Conservation (phyloP, 2,888 invertebrate genomes). For the Tenthredo notha region DNA sequence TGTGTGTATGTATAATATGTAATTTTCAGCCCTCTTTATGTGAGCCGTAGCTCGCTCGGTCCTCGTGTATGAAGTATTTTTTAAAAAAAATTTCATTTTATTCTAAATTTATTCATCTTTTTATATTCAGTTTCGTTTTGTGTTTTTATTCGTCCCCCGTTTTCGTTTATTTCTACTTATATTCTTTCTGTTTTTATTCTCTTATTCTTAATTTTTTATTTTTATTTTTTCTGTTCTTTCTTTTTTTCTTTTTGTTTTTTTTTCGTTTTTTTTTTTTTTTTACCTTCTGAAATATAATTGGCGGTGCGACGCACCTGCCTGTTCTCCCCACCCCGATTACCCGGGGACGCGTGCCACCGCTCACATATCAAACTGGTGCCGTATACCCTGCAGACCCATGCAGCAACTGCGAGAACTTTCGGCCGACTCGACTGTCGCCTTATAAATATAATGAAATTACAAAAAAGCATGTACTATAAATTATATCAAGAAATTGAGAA, state of each 20-base stretch:
- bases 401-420: not conserved
- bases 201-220: constrained; percentile 58
- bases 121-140: constrained; percentile 42
- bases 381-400: not conserved
- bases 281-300: constrained; percentile 76
- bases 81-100: constrained; percentile 23
- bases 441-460: constrained; percentile 26
- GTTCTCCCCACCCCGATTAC: constrained; percentile 61
- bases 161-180: not conserved
- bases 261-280: constrained; percentile 51
- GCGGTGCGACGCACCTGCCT: constrained; percentile 78
- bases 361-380: constrained; percentile 54
- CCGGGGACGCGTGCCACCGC: constrained; percentile 53
- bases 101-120: constrained; percentile 25
- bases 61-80: constrained; percentile 23
- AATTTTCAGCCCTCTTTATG: constrained; percentile 31
- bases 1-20: constrained; percentile 31
- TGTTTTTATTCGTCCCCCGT: constrained; percentile 53
- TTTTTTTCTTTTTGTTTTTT: constrained; percentile 63
- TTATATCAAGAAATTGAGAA: constrained; percentile 43
- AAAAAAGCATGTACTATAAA: not conserved
- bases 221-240: constrained; percentile 57
- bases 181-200: constrained; percentile 44
- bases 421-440: constrained; percentile 30
- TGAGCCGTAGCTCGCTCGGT: not conserved